Base-by-base conservation (phyloP, 1,140 invertebrate species). In the Halictus rubicundus region DNA sequence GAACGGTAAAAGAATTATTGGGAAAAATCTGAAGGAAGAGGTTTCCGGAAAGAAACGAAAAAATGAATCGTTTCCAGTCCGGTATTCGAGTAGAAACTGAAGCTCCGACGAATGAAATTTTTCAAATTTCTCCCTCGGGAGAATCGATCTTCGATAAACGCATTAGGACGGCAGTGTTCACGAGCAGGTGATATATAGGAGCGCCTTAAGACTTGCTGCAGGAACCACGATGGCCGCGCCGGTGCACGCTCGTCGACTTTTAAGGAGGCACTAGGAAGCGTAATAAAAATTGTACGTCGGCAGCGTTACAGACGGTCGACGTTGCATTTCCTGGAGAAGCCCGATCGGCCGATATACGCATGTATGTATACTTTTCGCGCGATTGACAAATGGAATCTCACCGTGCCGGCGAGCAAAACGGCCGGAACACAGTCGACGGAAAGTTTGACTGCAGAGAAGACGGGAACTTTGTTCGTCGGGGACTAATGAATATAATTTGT, bases 251-350 rank as follows among this genome's bases (percentile, higher is more conserved):
- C 14, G 27, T 65, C 16, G 72, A 75, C 16, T 66, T 75, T 75
- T 68, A 68, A 68, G 23, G n/a, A 59, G 73, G 32, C 52, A 42
- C 37, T 57, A 42, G 72, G 14, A 9, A 23, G 46, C 2, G 46
- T 75, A 54, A 75, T 68, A 75, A 68, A 68, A 68, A 59, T 68
- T 68, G 21, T 68, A 75, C 23, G 61, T 68, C n/a, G 21, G 16
- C 60, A 12, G 25, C 10, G 14, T 74, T 39, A 37, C 59, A 21
- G 37, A 74, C 46, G 42, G 2, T n/a, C 14, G 23, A 59, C 49
- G 8, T 66, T 39, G 21, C 37, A 46, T 27, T 75, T 42, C 6
- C 37, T 2, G n/a, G 39, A 42, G 25, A 68, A 57, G 16, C 2
- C 1, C 12, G 10, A 32, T 32, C 3, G 32, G 32, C 42, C 23